Evolutionary conservation across 2,888 invertebrate species (phyloP).

Genomic region (Drosophila sordidula): DNA sequence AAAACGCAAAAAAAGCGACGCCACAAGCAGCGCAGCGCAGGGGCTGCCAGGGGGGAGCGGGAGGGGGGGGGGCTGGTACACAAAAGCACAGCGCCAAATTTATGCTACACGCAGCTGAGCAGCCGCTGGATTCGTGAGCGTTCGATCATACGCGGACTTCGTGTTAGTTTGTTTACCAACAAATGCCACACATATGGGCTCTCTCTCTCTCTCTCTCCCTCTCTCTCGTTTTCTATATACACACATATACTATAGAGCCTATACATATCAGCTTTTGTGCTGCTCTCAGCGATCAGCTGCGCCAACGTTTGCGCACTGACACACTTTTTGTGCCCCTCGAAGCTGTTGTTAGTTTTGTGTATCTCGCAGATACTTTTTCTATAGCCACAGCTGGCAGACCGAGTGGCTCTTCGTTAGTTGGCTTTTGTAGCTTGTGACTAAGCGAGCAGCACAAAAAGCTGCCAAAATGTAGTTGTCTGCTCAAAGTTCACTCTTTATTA

Average conservation of each 20-base stretch:
- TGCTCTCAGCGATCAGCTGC: slow-evolving; percentile 71
- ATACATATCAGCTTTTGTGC: not conserved
- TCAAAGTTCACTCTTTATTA: slow-evolving; percentile 65
- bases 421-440: slow-evolving; percentile 64
- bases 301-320: slow-evolving; percentile 76
- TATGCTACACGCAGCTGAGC: slow-evolving; percentile 77
- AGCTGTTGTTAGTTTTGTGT: slow-evolving; percentile 25
- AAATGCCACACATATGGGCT: slow-evolving; percentile 46
- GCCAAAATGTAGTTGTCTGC: slow-evolving; percentile 35
- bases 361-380: slow-evolving; percentile 58
- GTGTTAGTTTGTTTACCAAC: slow-evolving; percentile 79
- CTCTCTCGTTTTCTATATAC: not conserved
- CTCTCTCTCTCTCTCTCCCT: slow-evolving; percentile 8
- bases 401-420: slow-evolving; percentile 68
- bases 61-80: slow-evolving; percentile 43
- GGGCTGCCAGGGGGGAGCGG: not conserved
- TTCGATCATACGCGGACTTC: slow-evolving; percentile 68
- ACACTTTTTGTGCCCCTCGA: slow-evolving; percentile 60
- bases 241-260: too few species aligned
- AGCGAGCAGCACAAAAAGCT: slow-evolving; percentile 34
- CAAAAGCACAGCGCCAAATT: slow-evolving; percentile 64
- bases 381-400: slow-evolving; percentile 56
- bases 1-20: slow-evolving; percentile 79
- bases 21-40: slow-evolving; percentile 6
- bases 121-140: slow-evolving; percentile 26